These are phyloP conservation scores for Phyto melanocephala DNA, from an alignment of 2,888 invertebrate genomes.

Conservation along the genomic window DNA sequence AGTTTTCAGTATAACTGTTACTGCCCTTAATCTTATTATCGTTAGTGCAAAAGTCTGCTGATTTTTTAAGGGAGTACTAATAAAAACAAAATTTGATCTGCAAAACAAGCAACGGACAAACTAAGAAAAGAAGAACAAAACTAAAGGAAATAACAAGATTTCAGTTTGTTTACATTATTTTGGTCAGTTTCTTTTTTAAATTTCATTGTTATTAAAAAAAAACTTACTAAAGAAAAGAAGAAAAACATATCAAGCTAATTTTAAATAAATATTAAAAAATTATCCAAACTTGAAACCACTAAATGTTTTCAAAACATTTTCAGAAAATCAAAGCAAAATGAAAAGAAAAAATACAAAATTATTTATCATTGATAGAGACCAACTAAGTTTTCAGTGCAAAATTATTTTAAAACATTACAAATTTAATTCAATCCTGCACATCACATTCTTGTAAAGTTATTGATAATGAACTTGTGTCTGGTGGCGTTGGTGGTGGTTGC, in stretches of 20 bases:
- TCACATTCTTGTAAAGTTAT: conserved; percentile 31
- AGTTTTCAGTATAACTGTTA: too few species aligned
- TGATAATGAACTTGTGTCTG: conserved; percentile 58
- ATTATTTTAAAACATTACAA: conserved; percentile 30
- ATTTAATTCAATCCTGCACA: conserved; percentile 7
- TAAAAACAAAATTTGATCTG: neutral
- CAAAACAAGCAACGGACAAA: conserved; percentile 18
- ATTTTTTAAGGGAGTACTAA: conserved; percentile 44
- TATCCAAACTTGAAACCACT: too few species aligned
- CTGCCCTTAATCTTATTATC: conserved; percentile 1
- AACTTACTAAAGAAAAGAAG: neutral
- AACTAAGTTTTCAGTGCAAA: conserved; percentile 36
- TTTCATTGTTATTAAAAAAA: neutral
- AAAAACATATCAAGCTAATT: conserved; percentile 21
- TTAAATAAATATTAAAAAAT: too few species aligned
- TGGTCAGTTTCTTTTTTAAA: neutral
- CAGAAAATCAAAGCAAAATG: neutral
- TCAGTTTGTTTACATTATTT: conserved; percentile 61
- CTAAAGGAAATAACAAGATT: conserved; percentile 46
- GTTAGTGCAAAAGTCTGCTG: neutral
- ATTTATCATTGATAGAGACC: conserved; percentile 17
- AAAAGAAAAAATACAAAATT: neutral
- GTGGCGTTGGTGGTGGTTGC: conserved; percentile 12
- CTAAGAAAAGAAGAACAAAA: neutral
- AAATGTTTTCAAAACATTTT: neutral